A percentile compares a stretch with the other conserved stretches of the same genome.
Conservation (phyloP, 2,113 vertebrate genomes). For the Alethe diademata region DNA sequence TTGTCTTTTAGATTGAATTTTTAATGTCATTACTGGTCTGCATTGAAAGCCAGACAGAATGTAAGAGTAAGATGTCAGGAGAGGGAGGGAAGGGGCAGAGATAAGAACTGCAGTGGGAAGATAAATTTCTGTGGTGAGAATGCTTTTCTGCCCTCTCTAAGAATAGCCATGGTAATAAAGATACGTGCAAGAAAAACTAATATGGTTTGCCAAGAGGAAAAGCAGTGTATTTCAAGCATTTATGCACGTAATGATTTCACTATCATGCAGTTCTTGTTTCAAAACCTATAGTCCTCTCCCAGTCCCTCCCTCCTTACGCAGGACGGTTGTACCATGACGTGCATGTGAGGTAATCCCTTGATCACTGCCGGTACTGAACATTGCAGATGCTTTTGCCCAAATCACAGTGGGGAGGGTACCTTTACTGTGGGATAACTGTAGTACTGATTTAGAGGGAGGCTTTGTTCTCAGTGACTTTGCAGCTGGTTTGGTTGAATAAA, state of each 20-base stretch:
- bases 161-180: conserved; percentile 76
- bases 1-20: conserved; percentile 83
- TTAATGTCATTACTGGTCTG: conserved; percentile 82
- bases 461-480: neutral
- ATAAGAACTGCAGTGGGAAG: conserved; percentile 77
- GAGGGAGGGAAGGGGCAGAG: conserved; percentile 38
- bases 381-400: neutral
- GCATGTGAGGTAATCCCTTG: neutral
- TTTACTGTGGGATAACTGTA: neutral
- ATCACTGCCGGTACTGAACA: neutral
- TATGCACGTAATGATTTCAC: neutral
- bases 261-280: neutral
- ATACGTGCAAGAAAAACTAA: conserved; percentile 74
- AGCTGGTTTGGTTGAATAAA: conserved; percentile 1
- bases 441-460: neutral
- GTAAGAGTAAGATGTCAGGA: conserved; percentile 74
- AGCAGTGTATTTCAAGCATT: conserved; percentile 51
- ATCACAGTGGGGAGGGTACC: neutral
- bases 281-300: neutral
- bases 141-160: conserved; percentile 76
- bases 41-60: conserved; percentile 47
- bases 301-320: neutral
- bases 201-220: conserved; percentile 50
- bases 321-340: neutral
- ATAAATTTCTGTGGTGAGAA: conserved; percentile 73